A percentile compares a stretch with the other conserved stretches of the same genome.
Evolutionary conservation across 1,140 invertebrate genomes (phyloP).

Genomic region (Physella acuta): DNA sequence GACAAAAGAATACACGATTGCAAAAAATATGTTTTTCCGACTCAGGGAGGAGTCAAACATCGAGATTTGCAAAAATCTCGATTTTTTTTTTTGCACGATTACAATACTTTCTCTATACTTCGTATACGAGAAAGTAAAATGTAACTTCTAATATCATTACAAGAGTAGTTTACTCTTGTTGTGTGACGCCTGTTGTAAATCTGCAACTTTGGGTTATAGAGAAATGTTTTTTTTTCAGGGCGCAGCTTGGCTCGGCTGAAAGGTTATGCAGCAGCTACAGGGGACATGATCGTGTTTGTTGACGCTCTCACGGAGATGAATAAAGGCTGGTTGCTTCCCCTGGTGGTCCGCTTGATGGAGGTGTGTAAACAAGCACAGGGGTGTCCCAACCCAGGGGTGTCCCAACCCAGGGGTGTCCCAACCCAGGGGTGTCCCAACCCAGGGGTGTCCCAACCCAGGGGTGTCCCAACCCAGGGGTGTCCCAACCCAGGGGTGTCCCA

Average conservation of each 20-base stretch:
- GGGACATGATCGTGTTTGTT: conserved; percentile 59
- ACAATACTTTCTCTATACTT: too few species aligned
- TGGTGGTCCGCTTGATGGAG: conserved; percentile 56
- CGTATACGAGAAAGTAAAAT: too few species aligned
- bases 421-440: background rate
- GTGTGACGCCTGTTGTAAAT: background rate
- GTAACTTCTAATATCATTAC: background rate
- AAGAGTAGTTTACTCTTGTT: background rate
- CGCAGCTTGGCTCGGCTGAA: conserved; percentile 59
- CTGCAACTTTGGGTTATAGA: background rate
- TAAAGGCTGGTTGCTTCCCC: conserved; percentile 59
- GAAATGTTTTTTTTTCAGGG: conserved; percentile 34
- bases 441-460: background rate
- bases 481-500: background rate
- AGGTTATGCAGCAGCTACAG: conserved; percentile 57
- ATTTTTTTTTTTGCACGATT: too few species aligned
- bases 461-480: too few species aligned
- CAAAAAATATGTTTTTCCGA: too few species aligned
- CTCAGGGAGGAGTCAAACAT: too few species aligned
- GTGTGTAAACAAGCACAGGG: conserved; percentile 31
- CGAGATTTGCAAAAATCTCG: too few species aligned
- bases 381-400: background rate
- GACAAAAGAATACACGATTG: background rate
- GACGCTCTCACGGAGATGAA: conserved; percentile 62
- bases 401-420: too few species aligned